Percentiles rank a stretch among this genome's conserved stretches.
Evolutionary conservation across 2,113 vertebrate genomes (phyloP).

Genomic region (Sigmodon hispidus): DNA sequence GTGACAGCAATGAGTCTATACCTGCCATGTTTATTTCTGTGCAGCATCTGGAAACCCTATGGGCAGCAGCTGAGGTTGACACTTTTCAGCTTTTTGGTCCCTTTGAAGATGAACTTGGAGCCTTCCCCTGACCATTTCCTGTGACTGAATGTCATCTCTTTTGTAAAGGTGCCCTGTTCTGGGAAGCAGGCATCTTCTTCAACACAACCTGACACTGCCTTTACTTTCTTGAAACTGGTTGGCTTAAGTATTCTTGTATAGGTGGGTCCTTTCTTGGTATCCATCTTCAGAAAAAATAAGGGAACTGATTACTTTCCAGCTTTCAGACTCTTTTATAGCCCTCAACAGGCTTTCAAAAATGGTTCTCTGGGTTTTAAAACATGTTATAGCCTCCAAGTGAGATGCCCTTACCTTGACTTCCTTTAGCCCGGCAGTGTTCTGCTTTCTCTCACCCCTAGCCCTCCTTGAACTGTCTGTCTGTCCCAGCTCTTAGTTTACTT

Average conservation of each 20-base stretch:
- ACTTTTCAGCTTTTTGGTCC: not conserved
- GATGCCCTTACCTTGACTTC: not conserved
- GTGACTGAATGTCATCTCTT: not conserved
- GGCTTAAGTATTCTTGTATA: not conserved
- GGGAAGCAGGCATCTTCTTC: not conserved
- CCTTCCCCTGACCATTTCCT: not conserved
- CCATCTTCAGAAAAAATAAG: not conserved
- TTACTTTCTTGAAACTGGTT: not conserved
- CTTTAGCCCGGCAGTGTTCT: not conserved
- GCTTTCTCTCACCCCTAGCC: not conserved
- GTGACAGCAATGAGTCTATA: not conserved
- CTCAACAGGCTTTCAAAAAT: not conserved
- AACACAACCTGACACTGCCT: not conserved
- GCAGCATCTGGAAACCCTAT: not conserved
- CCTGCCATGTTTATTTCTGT: not conserved
- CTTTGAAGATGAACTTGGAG: not conserved
- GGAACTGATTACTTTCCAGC: not conserved
- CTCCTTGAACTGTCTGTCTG: constrained; percentile 32
- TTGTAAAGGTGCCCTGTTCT: not conserved
- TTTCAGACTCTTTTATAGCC: not conserved
- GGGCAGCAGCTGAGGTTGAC: not conserved
- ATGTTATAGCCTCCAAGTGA: not conserved
- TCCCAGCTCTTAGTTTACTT: constrained; percentile 13
- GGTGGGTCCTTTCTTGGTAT: not conserved
- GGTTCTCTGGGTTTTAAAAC: not conserved